Conservation (phyloP, 2,113 vertebrate species). For the Tyto alba region DNA sequence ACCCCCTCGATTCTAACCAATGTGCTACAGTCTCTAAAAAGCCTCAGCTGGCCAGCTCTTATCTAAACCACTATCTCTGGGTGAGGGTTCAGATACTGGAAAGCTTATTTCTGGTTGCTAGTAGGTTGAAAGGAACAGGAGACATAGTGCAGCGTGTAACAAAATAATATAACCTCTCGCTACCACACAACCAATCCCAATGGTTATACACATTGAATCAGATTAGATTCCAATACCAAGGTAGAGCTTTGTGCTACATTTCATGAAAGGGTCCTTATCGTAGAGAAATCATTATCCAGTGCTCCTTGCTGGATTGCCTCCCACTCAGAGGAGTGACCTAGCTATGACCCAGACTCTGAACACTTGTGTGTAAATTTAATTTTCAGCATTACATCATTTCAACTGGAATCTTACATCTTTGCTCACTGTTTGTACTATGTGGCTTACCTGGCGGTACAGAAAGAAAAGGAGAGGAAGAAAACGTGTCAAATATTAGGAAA, state of each 20-base stretch:
- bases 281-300: conserved; percentile 42
- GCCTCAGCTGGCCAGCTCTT: not conserved
- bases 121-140: not conserved
- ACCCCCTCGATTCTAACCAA: not conserved
- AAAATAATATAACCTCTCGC: not conserved
- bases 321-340: conserved; percentile 42
- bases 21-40: not conserved
- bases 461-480: not conserved
- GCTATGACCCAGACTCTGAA: conserved; percentile 42
- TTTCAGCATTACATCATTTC: conserved; percentile 57
- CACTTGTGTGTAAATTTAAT: conserved; percentile 53
- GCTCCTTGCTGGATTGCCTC: conserved; percentile 44
- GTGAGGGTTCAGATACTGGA: not conserved
- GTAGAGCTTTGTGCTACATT: conserved; percentile 17
- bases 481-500: not conserved
- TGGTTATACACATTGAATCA: not conserved
- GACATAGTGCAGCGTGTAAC: not conserved
- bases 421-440: conserved; percentile 31
- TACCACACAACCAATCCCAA: not conserved
- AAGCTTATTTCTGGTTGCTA: conserved; percentile 6
- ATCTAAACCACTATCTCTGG: conserved; percentile 3
- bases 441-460: conserved; percentile 24
- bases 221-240: conserved; percentile 30
- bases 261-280: conserved; percentile 10
- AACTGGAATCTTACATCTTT: conserved; percentile 16